Percentiles rank a stretch among this genome's conserved stretches.
These are phyloP conservation scores for Acanthis flammea DNA, from an alignment of 2,797 vertebrate genomes.

Conservation along the genomic window DNA sequence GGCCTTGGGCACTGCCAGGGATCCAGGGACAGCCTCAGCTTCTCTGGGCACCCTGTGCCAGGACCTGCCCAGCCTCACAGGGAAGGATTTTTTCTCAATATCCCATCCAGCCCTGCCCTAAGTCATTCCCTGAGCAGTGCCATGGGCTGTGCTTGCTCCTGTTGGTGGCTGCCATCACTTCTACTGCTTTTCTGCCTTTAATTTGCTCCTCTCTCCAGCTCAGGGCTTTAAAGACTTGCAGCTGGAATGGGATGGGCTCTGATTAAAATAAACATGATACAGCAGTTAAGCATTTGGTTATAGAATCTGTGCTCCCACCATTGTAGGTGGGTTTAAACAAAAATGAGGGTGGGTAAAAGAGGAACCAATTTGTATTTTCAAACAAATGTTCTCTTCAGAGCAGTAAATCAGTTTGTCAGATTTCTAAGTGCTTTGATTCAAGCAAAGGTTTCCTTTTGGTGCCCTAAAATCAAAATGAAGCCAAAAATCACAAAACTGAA, in stretches of 20 bases:
- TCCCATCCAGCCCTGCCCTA: background rate
- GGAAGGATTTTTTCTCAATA: background rate
- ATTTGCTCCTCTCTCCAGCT: background rate
- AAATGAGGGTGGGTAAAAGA: background rate
- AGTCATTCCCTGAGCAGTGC: background rate
- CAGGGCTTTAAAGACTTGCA: background rate
- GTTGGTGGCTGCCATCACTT: background rate
- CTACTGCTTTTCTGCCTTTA: background rate
- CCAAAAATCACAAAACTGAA: conserved; percentile 15
- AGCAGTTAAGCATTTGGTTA: background rate
- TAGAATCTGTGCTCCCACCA: background rate
- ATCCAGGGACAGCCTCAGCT: background rate
- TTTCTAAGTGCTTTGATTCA: background rate
- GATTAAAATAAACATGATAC: background rate
- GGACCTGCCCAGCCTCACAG: background rate
- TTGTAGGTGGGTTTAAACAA: background rate
- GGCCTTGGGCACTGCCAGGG: background rate
- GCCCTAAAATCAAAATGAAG: conserved; percentile 6
- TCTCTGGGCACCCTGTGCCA: background rate
- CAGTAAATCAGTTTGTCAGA: background rate
- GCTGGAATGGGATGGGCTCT: background rate
- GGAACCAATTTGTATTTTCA: background rate
- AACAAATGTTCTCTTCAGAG: background rate
- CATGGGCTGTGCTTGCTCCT: background rate
- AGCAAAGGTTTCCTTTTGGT: background rate